Base-by-base conservation (phyloP, 2,797 vertebrate genomes). In the Garrulus glandarius region DNA sequence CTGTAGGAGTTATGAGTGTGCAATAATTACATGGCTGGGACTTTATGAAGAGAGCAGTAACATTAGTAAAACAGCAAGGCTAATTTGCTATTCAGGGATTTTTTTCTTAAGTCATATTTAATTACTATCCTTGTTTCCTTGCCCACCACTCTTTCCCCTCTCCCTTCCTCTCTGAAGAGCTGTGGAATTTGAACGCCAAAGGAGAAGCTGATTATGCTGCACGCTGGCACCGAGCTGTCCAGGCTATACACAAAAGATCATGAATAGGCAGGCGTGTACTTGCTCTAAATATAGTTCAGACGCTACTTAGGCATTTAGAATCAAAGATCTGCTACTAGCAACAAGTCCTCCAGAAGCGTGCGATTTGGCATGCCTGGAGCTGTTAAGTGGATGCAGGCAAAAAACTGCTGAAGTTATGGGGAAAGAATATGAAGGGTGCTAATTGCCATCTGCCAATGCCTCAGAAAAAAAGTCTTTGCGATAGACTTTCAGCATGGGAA, bases 231-330 rank as follows among this genome's bases (percentile, higher is more conserved):
- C 10, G 77, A 95, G 95, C 85, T 85, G 80, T 94, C 96, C 96
- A 87, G 93, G 91, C 93, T 94, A 39, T 24, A 81, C 82, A 95
- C 95, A 89, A 95, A 97, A 93, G 84, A 96, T 94, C 94, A 90
- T 93, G 96, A 96, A 95, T 95, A 97, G 95, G 90, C 97, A 97
- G 96, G 95, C 95, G 64, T 83, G 92, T 69, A 94, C 97, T 95
- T 93, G 89, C 95, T 97, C 96, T 96, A 98, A 97, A 98, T 96
- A 97, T 96, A 98, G 96, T 91, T 97, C 92, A 93, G 93, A 92
- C 77, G 2, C 74, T 71, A 90, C 94, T 93, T 87, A 95, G 96
- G 97, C 96, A 91, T 95, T 96, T 96, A 95, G 92, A 96, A 97
- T 92, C 92, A 96, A 92, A 93, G 96, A 97, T 96, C 89, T 85